A percentile compares a stretch with the other conserved stretches of the same genome.
These are phyloP conservation scores for Xerus inauris DNA, from an alignment of 2,113 vertebrate genomes.

Conservation along the genomic window DNA sequence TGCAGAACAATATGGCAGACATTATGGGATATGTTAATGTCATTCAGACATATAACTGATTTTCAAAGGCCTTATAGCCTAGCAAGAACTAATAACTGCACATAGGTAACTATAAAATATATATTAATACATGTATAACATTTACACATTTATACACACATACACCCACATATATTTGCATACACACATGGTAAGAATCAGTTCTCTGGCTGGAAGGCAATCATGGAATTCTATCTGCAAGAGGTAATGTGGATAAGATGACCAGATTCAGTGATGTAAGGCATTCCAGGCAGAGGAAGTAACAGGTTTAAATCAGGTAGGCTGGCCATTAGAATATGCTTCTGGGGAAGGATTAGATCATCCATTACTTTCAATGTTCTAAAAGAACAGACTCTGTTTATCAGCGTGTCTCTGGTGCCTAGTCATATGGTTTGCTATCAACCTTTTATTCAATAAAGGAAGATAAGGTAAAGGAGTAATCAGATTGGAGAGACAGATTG, in stretches of 20 bases:
- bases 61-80: not conserved
- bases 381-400: not conserved
- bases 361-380: not conserved
- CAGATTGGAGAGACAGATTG: not conserved
- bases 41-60: not conserved
- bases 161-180: too few relatives aligned
- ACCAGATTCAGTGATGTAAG: not conserved
- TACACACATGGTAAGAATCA: not conserved
- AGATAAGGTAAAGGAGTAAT: not conserved
- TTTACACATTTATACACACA: too few relatives aligned
- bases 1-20: not conserved
- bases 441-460: slow-evolving; percentile 44
- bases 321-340: not conserved
- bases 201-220: not conserved
- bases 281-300: not conserved
- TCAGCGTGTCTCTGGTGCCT: not conserved
- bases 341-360: slow-evolving; percentile 28
- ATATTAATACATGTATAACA: not conserved
- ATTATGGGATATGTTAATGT: not conserved
- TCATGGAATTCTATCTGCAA: not conserved
- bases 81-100: not conserved
- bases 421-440: not conserved
- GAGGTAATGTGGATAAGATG: not conserved
- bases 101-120: not conserved
- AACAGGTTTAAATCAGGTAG: not conserved